Percentiles rank a stretch among this genome's conserved stretches.
These are phyloP conservation scores for Sylvilagus bachmani DNA, from an alignment of 2,113 vertebrate genomes.

Conservation along the genomic window DNA sequence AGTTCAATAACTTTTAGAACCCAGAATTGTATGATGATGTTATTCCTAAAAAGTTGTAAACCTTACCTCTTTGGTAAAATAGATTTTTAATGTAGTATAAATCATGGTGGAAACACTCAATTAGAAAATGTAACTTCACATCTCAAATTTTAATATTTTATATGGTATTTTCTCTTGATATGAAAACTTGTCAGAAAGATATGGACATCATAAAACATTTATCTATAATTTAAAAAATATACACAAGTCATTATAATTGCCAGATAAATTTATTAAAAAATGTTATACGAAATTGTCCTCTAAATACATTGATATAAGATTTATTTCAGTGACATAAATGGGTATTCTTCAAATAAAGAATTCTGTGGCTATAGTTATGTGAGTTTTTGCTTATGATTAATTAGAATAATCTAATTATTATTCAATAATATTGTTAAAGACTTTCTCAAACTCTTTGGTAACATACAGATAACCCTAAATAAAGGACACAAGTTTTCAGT, in stretches of 20 bases:
- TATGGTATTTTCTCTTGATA: neutral
- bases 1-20: conserved; percentile 10
- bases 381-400: neutral
- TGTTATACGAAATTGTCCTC: neutral
- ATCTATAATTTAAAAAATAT: conserved; percentile 26
- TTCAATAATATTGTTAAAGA: neutral
- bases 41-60: neutral
- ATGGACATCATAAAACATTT: neutral
- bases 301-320: neutral
- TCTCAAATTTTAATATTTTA: conserved; percentile 2
- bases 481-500: neutral
- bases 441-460: neutral
- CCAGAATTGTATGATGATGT: neutral
- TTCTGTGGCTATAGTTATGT: neutral
- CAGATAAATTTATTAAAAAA: neutral
- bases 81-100: neutral
- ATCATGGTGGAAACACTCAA: neutral
- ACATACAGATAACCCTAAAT: neutral
- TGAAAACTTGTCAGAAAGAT: neutral
- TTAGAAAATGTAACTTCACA: neutral
- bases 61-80: neutral
- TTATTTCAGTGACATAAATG: neutral
- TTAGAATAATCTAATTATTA: too few relatives aligned
- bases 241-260: neutral
- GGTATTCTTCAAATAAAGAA: neutral